A percentile compares a stretch with the other conserved stretches of the same genome.
Conservation (phyloP, 2,888 invertebrate species). For the Pomacea canaliculata region DNA sequence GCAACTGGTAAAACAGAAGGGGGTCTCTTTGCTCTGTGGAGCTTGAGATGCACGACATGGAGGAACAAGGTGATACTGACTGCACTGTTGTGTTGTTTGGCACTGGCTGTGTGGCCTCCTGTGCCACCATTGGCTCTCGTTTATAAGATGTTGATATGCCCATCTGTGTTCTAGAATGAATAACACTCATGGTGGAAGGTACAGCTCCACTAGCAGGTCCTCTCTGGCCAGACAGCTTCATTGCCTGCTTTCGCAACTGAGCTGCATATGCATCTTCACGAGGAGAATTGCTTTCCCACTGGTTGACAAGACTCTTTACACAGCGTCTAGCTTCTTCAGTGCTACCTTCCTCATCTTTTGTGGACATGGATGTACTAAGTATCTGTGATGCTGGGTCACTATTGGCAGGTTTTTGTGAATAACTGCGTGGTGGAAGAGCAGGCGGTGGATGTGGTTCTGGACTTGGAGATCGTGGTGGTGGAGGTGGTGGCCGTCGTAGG, state of each 20-base stretch:
- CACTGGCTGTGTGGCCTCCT: constrained; percentile 49
- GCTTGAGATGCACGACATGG: neutral
- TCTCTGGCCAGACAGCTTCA: constrained; percentile 60
- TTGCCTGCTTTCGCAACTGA: constrained; percentile 60
- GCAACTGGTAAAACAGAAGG: neutral
- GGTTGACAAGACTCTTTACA: constrained; percentile 38
- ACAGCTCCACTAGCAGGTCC: constrained; percentile 1
- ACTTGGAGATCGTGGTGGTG: constrained; percentile 47
- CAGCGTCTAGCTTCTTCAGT: constrained; percentile 32
- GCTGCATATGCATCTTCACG: constrained; percentile 56
- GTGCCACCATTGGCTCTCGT: constrained; percentile 48
- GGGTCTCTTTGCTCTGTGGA: neutral
- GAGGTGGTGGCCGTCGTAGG: constrained; percentile 41
- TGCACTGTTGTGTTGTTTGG: constrained; percentile 10
- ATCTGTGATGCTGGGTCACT: neutral
- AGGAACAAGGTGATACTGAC: neutral
- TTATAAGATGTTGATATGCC: constrained; percentile 51
- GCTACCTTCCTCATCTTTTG: constrained; percentile 14
- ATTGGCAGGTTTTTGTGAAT: constrained; percentile 16
- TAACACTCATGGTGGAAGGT: constrained; percentile 30
- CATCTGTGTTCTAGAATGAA: constrained; percentile 32
- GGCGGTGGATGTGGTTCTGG: constrained; percentile 50
- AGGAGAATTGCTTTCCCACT: constrained; percentile 46
- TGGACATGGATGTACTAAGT: neutral
- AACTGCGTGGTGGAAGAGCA: constrained; percentile 55